Conservation (phyloP, 2,113 vertebrate genomes). For the Cyanoderma ruficeps region DNA sequence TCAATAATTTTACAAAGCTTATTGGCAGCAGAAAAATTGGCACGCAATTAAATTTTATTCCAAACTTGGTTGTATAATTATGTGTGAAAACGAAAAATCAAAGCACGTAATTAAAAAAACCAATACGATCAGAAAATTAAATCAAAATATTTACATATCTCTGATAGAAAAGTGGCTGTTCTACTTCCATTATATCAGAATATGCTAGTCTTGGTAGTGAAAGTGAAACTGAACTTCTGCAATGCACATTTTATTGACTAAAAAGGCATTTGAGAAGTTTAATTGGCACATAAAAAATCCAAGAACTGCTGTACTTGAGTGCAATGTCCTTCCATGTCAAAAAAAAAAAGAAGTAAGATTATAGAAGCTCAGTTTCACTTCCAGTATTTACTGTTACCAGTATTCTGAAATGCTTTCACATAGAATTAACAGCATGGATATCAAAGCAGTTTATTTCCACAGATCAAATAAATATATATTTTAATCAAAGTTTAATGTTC, state of each 20-base stretch:
- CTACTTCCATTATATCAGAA: background rate
- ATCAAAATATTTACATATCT: background rate
- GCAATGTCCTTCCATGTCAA: accelerated
- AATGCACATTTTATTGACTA: background rate
- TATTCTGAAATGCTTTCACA: background rate
- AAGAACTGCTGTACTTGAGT: background rate
- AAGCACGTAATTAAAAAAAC: background rate
- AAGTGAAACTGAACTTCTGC: background rate
- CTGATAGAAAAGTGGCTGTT: background rate
- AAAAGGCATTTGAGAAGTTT: background rate
- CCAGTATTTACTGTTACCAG: background rate
- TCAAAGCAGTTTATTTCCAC: background rate
- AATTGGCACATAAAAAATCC: background rate
- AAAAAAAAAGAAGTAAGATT: background rate
- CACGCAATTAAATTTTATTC: background rate
- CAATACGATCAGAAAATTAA: slow-evolving; percentile 19
- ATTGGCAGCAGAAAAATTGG: background rate
- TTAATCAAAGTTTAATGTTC: background rate
- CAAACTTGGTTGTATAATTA: background rate
- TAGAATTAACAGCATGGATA: background rate
- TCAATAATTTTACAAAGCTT: background rate
- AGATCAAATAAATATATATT: background rate
- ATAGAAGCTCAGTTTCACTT: background rate
- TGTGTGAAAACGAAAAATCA: background rate
- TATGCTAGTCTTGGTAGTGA: background rate